Conservation (phyloP, 2,888 invertebrate species). For the Halictus quadricinctus region DNA sequence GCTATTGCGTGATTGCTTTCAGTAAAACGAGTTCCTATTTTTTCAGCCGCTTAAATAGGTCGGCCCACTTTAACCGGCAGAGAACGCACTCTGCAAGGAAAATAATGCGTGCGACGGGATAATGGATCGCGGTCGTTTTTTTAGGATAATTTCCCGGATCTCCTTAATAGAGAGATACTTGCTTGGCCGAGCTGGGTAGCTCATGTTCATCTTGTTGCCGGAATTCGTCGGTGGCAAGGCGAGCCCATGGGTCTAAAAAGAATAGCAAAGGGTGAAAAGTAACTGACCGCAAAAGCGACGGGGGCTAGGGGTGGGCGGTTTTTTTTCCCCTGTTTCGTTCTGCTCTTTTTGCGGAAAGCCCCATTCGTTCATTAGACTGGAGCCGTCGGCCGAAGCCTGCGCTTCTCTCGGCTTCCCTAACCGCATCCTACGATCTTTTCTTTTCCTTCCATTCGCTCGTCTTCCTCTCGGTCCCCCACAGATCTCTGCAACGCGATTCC, state of each 20-base stretch:
- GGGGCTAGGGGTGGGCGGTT: slow-evolving; percentile 22
- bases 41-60: background rate
- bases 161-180: slow-evolving; percentile 49
- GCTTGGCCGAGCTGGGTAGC: background rate
- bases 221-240: slow-evolving; percentile 32
- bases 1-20: background rate
- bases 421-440: slow-evolving; percentile 38
- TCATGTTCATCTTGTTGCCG: slow-evolving; percentile 23
- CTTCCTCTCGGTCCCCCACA: background rate
- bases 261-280: slow-evolving; percentile 58
- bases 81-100: background rate
- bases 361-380: slow-evolving; percentile 74
- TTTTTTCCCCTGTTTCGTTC: slow-evolving; percentile 51
- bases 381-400: slow-evolving; percentile 50
- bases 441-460: slow-evolving; percentile 13
- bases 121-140: slow-evolving; percentile 37
- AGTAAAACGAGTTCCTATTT: background rate
- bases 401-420: slow-evolving; percentile 45
- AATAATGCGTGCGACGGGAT: slow-evolving; percentile 2
- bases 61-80: background rate
- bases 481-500: background rate
- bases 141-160: slow-evolving; percentile 49
- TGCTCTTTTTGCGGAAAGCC: slow-evolving; percentile 56
- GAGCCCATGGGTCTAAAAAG: slow-evolving; percentile 15
- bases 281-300: slow-evolving; percentile 75